Conservation (phyloP, 2,888 invertebrate species). For the Papilio protenor region DNA sequence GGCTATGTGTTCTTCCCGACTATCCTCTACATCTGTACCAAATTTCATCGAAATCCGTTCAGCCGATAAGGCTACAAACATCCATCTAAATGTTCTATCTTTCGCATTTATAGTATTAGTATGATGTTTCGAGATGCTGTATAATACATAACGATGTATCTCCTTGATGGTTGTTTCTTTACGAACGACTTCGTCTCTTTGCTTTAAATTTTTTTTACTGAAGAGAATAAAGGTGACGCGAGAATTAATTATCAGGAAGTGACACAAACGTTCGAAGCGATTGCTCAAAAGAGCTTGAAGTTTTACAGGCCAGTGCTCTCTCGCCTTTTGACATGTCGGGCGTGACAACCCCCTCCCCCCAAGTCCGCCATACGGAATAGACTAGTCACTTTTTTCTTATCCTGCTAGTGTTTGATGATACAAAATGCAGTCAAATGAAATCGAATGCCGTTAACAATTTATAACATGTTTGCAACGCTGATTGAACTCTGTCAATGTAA, state of each 20-base stretch:
- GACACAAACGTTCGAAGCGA: slow-evolving; percentile 25
- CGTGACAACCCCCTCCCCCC: slow-evolving; percentile 21
- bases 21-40: no score
- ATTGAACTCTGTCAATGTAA: neutral
- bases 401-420: neutral
- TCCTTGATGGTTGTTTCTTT: neutral
- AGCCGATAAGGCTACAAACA: no score
- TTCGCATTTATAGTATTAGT: no score
- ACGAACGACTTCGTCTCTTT: neutral
- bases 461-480: neutral
- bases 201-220: neutral
- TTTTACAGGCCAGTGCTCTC: slow-evolving; percentile 39
- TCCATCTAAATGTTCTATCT: no score
- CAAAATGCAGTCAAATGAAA: neutral
- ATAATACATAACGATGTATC: neutral
- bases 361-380: neutral
- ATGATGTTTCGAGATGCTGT: neutral
- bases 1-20: no score
- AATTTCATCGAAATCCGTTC: no score
- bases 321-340: slow-evolving; percentile 42
- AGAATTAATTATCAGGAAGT: slow-evolving; percentile 34
- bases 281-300: slow-evolving; percentile 44
- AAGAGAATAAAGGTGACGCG: neutral
- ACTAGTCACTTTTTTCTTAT: neutral
- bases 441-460: neutral